A percentile compares a stretch with the other conserved stretches of the same genome.
phyloP scores from a whole-genome alignment of 2,888 invertebrate genomes.

The Oxytorus armatus region DNA sequence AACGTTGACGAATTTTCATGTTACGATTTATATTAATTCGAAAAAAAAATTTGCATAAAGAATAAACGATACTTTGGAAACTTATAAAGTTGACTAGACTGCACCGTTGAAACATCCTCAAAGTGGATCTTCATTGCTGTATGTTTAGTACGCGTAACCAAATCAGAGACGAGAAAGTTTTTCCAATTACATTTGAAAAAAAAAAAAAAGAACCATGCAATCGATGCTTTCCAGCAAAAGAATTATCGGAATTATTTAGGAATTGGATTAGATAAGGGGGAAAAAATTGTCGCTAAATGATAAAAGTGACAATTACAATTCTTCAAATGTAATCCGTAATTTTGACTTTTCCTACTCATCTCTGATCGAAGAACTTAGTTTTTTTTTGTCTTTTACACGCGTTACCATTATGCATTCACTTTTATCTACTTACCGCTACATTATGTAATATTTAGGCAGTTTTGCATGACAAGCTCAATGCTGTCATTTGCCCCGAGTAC shows the following conservation, averaged over 20 bases:
- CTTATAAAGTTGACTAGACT: slow-evolving; percentile 22
- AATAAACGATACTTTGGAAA: slow-evolving; percentile 8
- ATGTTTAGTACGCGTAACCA: background rate
- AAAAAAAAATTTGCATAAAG: background rate
- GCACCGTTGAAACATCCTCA: slow-evolving; percentile 30
- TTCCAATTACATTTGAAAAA: too few relatives aligned
- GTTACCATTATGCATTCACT: slow-evolving; percentile 2
- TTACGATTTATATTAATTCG: too few relatives aligned
- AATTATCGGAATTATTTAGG: too few relatives aligned
- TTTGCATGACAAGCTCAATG: slow-evolving; percentile 54
- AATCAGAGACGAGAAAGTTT: background rate
- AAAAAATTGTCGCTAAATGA: too few relatives aligned
- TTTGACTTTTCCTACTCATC: background rate
- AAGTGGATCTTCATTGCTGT: background rate
- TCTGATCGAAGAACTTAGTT: background rate
- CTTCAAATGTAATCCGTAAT: background rate
- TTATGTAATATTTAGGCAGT: slow-evolving; percentile 59
- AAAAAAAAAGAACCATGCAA: too few relatives aligned
- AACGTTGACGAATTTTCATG: too few relatives aligned
- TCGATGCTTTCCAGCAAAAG: too few relatives aligned
- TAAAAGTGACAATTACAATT: background rate
- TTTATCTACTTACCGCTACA: slow-evolving; percentile 54
- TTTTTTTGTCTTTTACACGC: background rate
- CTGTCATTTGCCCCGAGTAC: slow-evolving; percentile 36
- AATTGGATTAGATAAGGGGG: too few relatives aligned